Evolutionary conservation across 2,888 invertebrate species (phyloP), one percentile per base, ranked within the genome.

Genomic region (Brachyopa scutellaris): DNA sequence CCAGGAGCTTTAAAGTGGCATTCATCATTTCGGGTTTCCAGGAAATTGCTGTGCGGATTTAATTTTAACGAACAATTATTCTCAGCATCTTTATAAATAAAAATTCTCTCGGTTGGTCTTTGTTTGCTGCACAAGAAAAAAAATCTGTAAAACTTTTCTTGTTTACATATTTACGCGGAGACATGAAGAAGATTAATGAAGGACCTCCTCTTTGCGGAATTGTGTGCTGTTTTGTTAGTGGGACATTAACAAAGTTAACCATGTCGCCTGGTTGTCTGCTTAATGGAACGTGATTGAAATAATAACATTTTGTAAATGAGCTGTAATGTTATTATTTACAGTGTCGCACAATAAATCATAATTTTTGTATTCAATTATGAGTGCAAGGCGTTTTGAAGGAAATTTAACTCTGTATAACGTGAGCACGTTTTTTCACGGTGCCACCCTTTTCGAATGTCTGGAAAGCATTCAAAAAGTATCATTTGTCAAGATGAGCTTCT

Each of bases 201-300:
- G 53, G 66, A 53, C 53, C 66, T 53, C 66, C 53, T 53, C n/a
- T 9, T 2, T 36, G 45, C 11, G 42, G 31, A 57, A 55, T n/a
- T n/a, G n/a, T 55, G 42, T 26, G 4, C n/a, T 9, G 13, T n/a
- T n/a, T 21, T 33, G 15, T 62, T 31, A 15, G 47, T 15, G 23
- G 13, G 47, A 47, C 62, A 23, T 47, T 11, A 61, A 45, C 42
- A 61, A 45, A 61, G 42, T 61, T 59, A 42, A 36, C 26, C 72
- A 53, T 61, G 61, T 61, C 72, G 72, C 61, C 72, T 42, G 61
- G 19, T 53, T 72, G 70, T 70, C 70, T 70, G 59, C 61, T 40
- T 33, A 40, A 51, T 59, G 61, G 42, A 72, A 72, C 72, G 72
- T 72, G 72, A 72, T 72, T 72, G 42, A 53, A 72, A 72, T 72